A percentile compares a stretch with the other conserved stretches of the same genome.
Evolutionary conservation across 2,797 vertebrate species (phyloP).

Genomic region (Garrulus glandarius): DNA sequence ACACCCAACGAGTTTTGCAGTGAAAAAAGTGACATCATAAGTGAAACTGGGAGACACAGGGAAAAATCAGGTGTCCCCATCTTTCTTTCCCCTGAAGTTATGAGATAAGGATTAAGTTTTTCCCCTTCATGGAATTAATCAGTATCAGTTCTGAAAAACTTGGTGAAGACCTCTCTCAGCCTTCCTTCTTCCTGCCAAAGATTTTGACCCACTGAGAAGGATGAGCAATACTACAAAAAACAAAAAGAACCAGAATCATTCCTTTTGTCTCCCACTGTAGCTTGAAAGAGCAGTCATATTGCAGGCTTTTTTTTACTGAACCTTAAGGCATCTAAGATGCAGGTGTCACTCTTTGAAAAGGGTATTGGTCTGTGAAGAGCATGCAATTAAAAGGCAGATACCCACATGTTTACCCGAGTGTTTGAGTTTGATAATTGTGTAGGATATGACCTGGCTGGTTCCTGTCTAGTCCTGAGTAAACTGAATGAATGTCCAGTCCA

Average conservation of each 20-base stretch:
- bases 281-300: background rate
- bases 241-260: background rate
- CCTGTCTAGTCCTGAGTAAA: background rate
- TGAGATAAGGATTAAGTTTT: background rate
- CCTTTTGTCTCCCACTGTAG: background rate
- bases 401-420: background rate
- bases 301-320: background rate
- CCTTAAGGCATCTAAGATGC: background rate
- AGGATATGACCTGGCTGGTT: background rate
- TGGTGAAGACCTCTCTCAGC: background rate
- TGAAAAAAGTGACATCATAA: background rate
- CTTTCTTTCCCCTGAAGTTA: background rate
- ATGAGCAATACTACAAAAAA: background rate
- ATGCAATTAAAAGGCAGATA: background rate
- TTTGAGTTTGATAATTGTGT: background rate
- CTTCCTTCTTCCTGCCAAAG: background rate
- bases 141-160: background rate
- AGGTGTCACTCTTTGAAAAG: background rate
- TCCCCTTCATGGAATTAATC: background rate
- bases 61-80: background rate
- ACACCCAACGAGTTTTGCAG: background rate
- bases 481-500: background rate
- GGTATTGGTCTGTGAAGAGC: background rate
- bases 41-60: background rate
- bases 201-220: background rate